phyloP scores from a whole-genome alignment of 2,113 vertebrate genomes.

The Callipepla squamata region DNA sequence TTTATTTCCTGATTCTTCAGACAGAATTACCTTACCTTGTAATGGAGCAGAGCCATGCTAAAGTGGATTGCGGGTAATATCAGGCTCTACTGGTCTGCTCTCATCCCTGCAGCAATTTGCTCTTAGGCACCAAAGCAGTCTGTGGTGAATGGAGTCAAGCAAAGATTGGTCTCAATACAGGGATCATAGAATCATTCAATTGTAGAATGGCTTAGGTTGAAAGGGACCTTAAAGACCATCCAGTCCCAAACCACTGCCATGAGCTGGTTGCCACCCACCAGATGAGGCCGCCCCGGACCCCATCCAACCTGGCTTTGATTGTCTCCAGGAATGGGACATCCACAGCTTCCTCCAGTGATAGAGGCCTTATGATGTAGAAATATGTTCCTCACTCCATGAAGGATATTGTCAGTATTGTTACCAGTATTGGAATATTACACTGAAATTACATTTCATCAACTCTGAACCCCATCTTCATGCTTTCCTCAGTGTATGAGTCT shows the following conservation, averaged over 20 bases:
- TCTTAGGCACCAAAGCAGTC: not conserved
- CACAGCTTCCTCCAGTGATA: not conserved
- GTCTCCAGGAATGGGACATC: no score
- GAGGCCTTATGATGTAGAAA: not conserved
- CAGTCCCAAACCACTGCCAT: no score
- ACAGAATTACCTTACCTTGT: not conserved
- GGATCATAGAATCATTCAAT: no score
- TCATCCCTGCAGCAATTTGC: not conserved
- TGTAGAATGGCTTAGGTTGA: no score
- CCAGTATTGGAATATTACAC: not conserved
- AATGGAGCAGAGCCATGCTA: not conserved
- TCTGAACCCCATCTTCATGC: not conserved
- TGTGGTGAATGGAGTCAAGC: not conserved
- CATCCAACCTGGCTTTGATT: no score
- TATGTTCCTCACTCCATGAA: rapidly evolving
- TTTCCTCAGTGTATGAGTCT: not conserved
- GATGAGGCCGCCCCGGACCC: no score
- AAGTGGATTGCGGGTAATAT: not conserved
- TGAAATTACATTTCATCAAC: not conserved
- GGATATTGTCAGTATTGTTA: not conserved
- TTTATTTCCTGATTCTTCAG: not conserved
- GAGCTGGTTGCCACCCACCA: no score
- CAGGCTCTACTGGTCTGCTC: not conserved
- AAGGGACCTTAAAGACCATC: no score
- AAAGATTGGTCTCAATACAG: not conserved